Evolutionary conservation across 1,140 invertebrate species (phyloP).

Genomic region (Drosophila parabipectinata): DNA sequence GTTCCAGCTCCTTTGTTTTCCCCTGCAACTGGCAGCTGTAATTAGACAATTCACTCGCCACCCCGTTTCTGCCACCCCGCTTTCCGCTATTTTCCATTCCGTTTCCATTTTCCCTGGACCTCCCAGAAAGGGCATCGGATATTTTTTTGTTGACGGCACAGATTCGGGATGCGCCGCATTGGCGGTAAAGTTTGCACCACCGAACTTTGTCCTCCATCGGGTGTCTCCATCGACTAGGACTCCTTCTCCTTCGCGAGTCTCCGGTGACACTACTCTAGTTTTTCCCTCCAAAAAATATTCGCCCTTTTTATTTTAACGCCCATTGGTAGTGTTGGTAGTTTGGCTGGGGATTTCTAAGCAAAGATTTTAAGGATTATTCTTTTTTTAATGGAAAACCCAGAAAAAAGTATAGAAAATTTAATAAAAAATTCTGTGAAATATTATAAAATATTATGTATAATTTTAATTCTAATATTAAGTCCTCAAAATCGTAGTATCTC

Average conservation of each 20-base stretch:
- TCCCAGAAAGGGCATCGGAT: conserved; percentile 41
- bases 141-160: conserved; percentile 64
- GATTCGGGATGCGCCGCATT: conserved; percentile 75
- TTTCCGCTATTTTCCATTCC: neutral
- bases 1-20: conserved; percentile 46
- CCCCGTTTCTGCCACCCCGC: neutral
- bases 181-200: conserved; percentile 75
- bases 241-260: conserved; percentile 7
- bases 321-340: conserved; percentile 4
- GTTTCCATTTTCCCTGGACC: conserved; percentile 10
- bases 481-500: too few species aligned
- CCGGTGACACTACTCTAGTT: conserved; percentile 21
- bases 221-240: conserved; percentile 5
- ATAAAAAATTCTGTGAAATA: too few species aligned
- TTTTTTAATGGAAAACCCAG: too few species aligned
- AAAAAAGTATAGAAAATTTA: too few species aligned
- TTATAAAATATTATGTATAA: too few species aligned
- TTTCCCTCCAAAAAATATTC: neutral
- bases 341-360: neutral
- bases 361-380: too few species aligned
- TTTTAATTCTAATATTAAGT: too few species aligned
- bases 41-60: conserved; percentile 79
- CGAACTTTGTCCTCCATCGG: conserved; percentile 60
- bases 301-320: neutral
- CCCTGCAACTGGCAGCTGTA: conserved; percentile 76